Evolutionary conservation across 1,140 invertebrate species (phyloP), one percentile per base, ranked within the genome.

Genomic region (Phymastichus coffea): DNA sequence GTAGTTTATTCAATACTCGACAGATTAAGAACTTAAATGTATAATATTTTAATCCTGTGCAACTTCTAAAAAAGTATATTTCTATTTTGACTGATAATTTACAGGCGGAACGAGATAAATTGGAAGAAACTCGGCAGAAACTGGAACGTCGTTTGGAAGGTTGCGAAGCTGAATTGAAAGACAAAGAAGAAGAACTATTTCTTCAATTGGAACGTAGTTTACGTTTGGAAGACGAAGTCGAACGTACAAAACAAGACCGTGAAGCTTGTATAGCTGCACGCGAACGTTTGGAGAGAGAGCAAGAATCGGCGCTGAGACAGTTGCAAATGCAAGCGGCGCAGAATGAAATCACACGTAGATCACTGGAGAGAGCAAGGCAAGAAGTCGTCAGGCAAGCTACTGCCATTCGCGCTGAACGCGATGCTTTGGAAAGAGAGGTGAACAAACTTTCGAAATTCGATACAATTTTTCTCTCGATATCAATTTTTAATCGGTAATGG

Each of bases 171-270:
- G 80, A 85, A 33, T 67, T 86, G 4, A 79, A 80, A 25, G 82
- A 84, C 56, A 86, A 85, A 65, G 85, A 87, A 65, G 85, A 86
- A 57, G 85, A 87, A 61, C 77, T 86, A 20, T 87, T 87, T 65
- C 62, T 84, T 2, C 84, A 87, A 58, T 70, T 86, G 30, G 85
- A 86, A 66, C 74, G 81, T 37, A 82, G 80, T 28, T 75, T 87
- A 6, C 79, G 83, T 25, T 70, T 86, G 26, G 85, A 87, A 63
- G 85, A 86, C 60, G 84, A 86, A 61, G 81, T 82, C 49, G 84
- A 86, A 61, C 76, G 69, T 8, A 65, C 70, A 0, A 70, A 66
- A 15, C 46, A 17, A 8, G 77, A 78, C 22, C 67, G 73, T 20
- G 71, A 76, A 43, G 70, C 57, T 26, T 78, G 69, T 40, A 28